Conservation (phyloP, 92 coral and sea anemone genomes). For the Pocillopora grandis region DNA sequence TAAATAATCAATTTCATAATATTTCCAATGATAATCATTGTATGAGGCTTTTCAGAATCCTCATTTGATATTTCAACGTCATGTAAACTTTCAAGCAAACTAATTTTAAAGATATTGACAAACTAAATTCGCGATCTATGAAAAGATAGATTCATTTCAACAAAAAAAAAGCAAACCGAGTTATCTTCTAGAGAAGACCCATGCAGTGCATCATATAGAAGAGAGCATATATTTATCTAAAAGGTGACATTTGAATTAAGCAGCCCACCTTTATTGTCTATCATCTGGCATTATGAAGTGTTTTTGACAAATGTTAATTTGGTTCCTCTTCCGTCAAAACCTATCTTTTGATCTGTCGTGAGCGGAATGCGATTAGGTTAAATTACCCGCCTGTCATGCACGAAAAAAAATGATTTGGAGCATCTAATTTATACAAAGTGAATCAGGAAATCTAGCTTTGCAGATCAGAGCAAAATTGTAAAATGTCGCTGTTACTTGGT, state of each 20-base stretch:
- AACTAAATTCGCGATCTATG: no score
- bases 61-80: neutral
- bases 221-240: neutral
- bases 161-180: neutral
- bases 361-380: neutral
- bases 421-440: no score
- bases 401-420: no score
- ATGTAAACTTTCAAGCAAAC: no score
- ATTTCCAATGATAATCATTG: neutral
- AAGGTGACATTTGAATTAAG: neutral
- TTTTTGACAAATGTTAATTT: conserved; percentile 8
- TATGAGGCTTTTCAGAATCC: neutral
- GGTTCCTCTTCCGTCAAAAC: neutral
- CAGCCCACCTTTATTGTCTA: neutral
- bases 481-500: neutral
- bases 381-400: no score
- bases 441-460: no score
- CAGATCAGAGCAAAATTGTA: neutral
- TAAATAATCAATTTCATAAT: neutral
- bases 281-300: neutral
- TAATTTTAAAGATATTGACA: no score
- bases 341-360: conserved; percentile 4
- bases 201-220: neutral
- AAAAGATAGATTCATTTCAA: no score
- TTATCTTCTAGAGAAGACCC: neutral